Base-by-base conservation (phyloP, 2,888 invertebrate genomes). In the Mythimna vitellina region DNA sequence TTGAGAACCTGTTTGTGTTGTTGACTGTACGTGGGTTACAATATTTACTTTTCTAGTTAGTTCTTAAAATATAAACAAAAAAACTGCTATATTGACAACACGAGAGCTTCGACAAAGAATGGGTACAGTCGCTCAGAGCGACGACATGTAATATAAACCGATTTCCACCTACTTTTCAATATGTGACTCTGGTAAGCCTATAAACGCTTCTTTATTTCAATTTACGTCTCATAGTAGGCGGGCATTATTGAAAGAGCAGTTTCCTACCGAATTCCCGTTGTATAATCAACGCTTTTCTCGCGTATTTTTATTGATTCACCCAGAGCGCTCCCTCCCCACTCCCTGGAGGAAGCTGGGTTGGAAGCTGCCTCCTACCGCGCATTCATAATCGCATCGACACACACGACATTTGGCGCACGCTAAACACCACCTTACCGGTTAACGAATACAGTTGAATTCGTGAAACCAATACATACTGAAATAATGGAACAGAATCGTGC, bases 281-380 rank as follows among this genome's bases (percentile, higher is more conserved):
- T 95, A 94, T 95, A 95, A 96, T 95, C 95, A 96, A 95, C 95
- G 95, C 93, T 95, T 95, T 95, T 94, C 94, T 94, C 93, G 94
- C 95, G 95, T 95, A 95, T 95, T 96, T 95, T 96, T 96, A 96
- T 96, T 96, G 96, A 96, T 96, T 95, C 95, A 90, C 92, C 91
- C 91, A 83, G 86, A 88, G 84, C 83, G 51, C 79, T 38, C 69
- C 92, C 90, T 89, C 92, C 90, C 92, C 89, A 89, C 86, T 79
- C 89, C 91, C 85, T 74, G 77, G 87, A 92, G 93, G 93, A 94
- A 94, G 93, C 93, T 92, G 95, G 93, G 92, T 87, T 93, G 94
- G 94, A 92, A 93, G 94, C 95, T 93, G 91, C 95, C 96, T 95
- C 95, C 96, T 95, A 95, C 96, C 93, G 94, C 94, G 95, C 95